Evolutionary conservation across 2,888 invertebrate species (phyloP), one percentile per base, ranked within the genome.

Genomic region (Cybosia mesomella): DNA sequence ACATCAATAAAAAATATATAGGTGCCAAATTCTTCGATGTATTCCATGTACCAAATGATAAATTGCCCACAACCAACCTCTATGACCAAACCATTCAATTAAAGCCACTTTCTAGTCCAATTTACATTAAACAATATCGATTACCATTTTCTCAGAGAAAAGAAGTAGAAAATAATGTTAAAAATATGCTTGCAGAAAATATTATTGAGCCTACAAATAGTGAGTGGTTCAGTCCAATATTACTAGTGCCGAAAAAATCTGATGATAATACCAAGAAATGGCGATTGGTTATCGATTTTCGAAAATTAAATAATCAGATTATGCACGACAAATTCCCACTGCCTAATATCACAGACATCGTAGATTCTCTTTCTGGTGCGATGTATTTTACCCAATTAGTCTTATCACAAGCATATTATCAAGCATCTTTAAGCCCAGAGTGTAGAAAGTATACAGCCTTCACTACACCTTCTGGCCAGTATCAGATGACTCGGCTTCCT

Each of bases 401-500:
- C n/a, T n/a, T n/a, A n/a, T n/a, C n/a, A n/a, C n/a, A n/a, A n/a
- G n/a, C n/a, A n/a, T n/a, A n/a, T n/a, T n/a, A n/a, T n/a, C n/a
- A n/a, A n/a, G n/a, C 18, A 43, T 11, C 43, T 11, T 28, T 57
- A 11, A 10, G 28, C 24, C 57, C 57, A 13, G 57, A 57, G 3
- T 28, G 57, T 28, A 32, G 36, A 59, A 59, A 59, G 28, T 59
- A 39, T 39, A 59, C 59, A 39, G 36, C 59, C 11, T 58, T 58
- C n/a, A 58, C 58, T 8, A 58, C n/a, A 21, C 34, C 58, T n/a
- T 34, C 34, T 7, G 58, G 59, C 10, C 36, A 59, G 28, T 59
- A 22, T 39, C 22, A 59, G 18, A 11, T 39, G 39, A 22, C 21
- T 15, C n/a, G 54, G 3, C 54, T 54, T 5, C 54, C 21, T 3